Evolutionary conservation across 2,888 invertebrate species (phyloP).

Genomic region (Caenorhabditis zanzibari): DNA sequence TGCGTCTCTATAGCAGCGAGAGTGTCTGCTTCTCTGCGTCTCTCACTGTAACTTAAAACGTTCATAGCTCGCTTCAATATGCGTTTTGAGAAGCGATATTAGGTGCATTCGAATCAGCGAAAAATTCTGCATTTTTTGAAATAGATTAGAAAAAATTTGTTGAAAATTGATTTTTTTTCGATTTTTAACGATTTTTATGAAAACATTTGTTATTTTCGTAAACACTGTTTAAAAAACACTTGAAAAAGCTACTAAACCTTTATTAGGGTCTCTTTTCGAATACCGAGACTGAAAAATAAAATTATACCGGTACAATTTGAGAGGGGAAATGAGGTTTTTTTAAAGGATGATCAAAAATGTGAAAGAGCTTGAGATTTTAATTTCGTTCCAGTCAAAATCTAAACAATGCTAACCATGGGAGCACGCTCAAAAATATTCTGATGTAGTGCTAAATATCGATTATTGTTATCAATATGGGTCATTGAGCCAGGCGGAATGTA

Average conservation of each 20-base stretch:
- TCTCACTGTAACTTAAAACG: too few species aligned
- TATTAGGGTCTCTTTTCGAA: slow-evolving; percentile 12
- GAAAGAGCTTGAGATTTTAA: slow-evolving; percentile 30
- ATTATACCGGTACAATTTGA: slow-evolving; percentile 24
- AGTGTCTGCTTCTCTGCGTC: slow-evolving; percentile 11
- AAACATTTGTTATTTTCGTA: not conserved
- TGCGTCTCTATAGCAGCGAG: not conserved
- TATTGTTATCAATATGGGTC: slow-evolving; percentile 45
- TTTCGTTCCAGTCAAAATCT: not conserved
- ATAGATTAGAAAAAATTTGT: too few species aligned
- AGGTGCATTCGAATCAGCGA: too few species aligned
- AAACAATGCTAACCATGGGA: slow-evolving; percentile 75
- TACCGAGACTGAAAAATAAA: slow-evolving; percentile 34
- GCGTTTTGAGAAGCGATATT: too few species aligned
- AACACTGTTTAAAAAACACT: too few species aligned
- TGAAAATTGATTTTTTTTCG: too few species aligned
- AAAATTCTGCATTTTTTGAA: too few species aligned
- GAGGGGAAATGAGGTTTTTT: slow-evolving; percentile 9
- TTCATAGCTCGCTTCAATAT: too few species aligned
- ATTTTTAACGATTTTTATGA: not conserved
- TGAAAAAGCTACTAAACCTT: not conserved
- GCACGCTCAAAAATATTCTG: slow-evolving; percentile 72
- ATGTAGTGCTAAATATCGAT: slow-evolving; percentile 51
- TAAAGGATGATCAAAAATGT: slow-evolving; percentile 31
- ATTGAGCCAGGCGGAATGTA: slow-evolving; percentile 53